These are phyloP conservation scores for Homalodisca vitripennis DNA, from an alignment of 1,140 invertebrate species.

Conservation along the genomic window DNA sequence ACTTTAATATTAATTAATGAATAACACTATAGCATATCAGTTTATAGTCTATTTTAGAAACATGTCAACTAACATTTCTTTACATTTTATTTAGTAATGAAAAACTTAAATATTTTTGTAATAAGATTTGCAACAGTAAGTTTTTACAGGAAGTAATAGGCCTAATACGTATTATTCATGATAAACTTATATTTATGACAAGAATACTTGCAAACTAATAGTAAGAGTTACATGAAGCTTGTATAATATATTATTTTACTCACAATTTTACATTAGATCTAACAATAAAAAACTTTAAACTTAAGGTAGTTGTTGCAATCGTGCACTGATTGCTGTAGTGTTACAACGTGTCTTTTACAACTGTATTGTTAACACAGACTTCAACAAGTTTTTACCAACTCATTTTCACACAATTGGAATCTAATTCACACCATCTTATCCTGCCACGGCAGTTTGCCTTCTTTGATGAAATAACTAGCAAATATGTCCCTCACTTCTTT, in stretches of 20 bases:
- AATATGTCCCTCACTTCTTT: constrained; percentile 23
- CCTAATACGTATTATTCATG: no score
- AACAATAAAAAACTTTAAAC: background rate
- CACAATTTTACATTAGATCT: no score
- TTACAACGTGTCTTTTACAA: background rate
- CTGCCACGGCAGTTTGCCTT: constrained; percentile 25
- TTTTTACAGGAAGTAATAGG: no score
- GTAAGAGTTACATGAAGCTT: no score
- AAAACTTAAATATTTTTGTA: background rate
- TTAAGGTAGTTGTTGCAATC: no score
- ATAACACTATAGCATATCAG: background rate
- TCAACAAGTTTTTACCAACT: no score
- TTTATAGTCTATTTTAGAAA: background rate
- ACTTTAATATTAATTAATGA: background rate
- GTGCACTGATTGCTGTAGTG: background rate
- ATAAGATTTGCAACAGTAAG: background rate
- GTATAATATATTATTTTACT: no score
- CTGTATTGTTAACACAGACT: no score
- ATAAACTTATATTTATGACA: no score
- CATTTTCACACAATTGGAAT: no score
- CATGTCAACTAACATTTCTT: background rate
- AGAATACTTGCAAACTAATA: no score
- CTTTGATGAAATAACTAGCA: constrained; percentile 22
- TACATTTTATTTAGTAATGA: background rate
- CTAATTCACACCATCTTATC: constrained; percentile 6